Conservation (phyloP, 2,113 vertebrate genomes). For the Cariama cristata region DNA sequence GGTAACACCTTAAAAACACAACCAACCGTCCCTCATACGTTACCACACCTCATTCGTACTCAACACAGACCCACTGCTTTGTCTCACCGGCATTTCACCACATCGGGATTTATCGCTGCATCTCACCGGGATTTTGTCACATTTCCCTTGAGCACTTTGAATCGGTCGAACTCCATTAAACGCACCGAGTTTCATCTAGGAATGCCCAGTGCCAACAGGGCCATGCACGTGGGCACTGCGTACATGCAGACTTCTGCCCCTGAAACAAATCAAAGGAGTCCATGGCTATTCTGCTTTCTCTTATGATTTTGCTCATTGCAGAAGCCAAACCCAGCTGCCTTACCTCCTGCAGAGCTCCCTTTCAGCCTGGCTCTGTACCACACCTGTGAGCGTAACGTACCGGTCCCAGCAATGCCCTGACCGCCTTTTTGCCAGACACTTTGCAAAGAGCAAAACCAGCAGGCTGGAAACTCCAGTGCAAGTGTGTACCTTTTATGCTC, state of each 20-base stretch:
- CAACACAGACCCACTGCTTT: background rate
- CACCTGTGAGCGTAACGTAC: background rate
- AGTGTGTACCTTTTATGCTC: background rate
- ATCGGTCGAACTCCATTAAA: background rate
- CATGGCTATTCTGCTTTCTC: background rate
- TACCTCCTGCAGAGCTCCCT: background rate
- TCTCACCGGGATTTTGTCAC: background rate
- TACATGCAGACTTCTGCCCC: background rate
- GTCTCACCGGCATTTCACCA: background rate
- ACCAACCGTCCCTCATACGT: rapidly evolving
- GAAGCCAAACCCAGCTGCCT: background rate
- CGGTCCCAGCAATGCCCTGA: background rate
- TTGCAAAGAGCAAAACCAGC: background rate
- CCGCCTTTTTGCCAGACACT: background rate
- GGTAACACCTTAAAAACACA: background rate
- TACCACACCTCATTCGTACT: background rate
- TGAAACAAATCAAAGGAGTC: background rate
- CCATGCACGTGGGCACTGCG: rapidly evolving
- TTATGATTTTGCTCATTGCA: background rate
- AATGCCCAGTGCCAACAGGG: background rate
- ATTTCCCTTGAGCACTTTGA: background rate
- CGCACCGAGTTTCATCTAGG: rapidly evolving
- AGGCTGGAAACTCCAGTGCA: background rate
- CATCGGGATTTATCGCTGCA: background rate
- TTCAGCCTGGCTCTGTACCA: background rate